A percentile compares a stretch with the other conserved stretches of the same genome.
Evolutionary conservation across 2,113 vertebrate genomes (phyloP).

Genomic region (Tetrao urogallus): DNA sequence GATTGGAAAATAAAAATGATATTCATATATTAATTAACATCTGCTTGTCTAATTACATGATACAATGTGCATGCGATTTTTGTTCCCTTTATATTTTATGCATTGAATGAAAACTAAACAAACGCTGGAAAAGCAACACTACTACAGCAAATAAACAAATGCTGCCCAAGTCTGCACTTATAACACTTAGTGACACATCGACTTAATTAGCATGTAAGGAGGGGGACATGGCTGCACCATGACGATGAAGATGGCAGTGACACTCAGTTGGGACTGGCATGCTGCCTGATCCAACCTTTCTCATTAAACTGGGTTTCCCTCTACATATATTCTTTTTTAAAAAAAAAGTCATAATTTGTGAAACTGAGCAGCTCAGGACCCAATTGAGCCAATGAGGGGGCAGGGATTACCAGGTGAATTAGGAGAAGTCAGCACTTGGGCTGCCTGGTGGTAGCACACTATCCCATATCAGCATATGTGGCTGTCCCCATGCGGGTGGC

Average conservation of each 20-base stretch:
- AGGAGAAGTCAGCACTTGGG: background rate
- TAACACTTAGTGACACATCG: background rate
- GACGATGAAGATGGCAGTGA: background rate
- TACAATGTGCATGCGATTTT: slow-evolving; percentile 47
- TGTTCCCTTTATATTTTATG: slow-evolving; percentile 66
- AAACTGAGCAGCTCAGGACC: slow-evolving; percentile 29
- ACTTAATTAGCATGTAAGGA: slow-evolving; percentile 38
- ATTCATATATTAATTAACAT: slow-evolving; percentile 71
- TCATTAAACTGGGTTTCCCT: background rate
- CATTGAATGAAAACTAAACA: slow-evolving; percentile 59
- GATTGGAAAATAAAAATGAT: slow-evolving; percentile 55
- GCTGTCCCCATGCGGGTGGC: background rate
- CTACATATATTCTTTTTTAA: background rate
- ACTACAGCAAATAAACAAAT: slow-evolving; percentile 41
- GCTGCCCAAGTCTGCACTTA: background rate
- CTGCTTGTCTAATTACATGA: slow-evolving; percentile 48
- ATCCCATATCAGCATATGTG: rapidly evolving
- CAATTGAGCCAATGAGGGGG: slow-evolving; percentile 11
- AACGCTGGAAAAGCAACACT: slow-evolving; percentile 53
- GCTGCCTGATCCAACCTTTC: slow-evolving; percentile 25
- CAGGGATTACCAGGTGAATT: background rate
- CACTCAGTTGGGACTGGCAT: background rate
- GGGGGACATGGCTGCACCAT: background rate
- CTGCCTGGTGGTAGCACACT: background rate
- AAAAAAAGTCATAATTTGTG: background rate